Evolutionary conservation across 2,797 vertebrate genomes (phyloP), one percentile per base, ranked within the genome.

Genomic region (Sebastes trivittatus): DNA sequence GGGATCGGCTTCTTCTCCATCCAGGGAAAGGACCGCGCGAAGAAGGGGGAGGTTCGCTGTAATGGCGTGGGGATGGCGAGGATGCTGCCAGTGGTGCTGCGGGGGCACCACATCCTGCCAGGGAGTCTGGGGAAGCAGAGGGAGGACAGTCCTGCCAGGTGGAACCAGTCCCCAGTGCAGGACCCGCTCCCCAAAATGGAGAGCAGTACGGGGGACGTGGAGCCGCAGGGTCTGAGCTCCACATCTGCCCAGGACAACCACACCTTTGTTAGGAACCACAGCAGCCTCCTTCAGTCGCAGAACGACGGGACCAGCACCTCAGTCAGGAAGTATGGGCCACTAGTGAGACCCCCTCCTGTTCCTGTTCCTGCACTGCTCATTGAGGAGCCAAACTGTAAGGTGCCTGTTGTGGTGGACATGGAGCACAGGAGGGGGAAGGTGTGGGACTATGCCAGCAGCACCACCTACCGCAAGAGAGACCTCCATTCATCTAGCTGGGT

Each of bases 1-100:
- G 93, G 91, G 22, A 87, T 93, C 0, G 86, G 93, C 20, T 87
- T 95, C 73, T 92, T 94, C 73, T 92, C 91, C 56, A 90, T 92
- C 65, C 94, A 88, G 58, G 90, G 90, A 6, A 93, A 88, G 74
- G 90, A 88, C 4, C 87, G 87, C 11, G 74, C 61, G 0, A 92
- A 92, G 72, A 94, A 93, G 52, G 81, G 84, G 4, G 92, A 93
- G 34, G 75, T 84, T 7, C 85, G 86, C 20, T 92, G 90, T 18
- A 94, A 94, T 64, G 91, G 90, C 6, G 68, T 93, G 61, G 91
- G 91, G 66, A 82, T 89, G 84, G 87, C 87, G 14, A 90, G 85
- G 72, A 94, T 92, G 87, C 79, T 93, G 75, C 93, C 91, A 2
- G 91, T 95, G 61, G 88, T 92, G 65, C 79, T 93, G 72, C 86